Evolutionary conservation across 2,888 invertebrate genomes (phyloP), one percentile per base, ranked within the genome.

Genomic region (Epistrophe eligans): DNA sequence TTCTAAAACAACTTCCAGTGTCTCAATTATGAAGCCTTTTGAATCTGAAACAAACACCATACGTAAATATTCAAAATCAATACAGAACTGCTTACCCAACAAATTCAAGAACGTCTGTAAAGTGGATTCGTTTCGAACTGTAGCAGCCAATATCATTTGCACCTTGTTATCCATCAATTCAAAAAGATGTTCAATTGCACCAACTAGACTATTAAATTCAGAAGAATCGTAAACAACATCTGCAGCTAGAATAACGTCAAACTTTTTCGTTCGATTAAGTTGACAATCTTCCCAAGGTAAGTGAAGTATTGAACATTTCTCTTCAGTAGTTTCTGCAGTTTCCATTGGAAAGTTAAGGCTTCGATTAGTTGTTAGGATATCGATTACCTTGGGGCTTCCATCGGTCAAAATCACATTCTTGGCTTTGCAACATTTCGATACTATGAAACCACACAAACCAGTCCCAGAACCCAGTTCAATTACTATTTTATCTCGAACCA

Each of bases 391-490:
- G 0, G 92, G 90, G 90, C 97, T 97, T 89, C 95, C 96, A 91
- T 97, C 97, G 17, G 95, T 95, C 67, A 97, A 94, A 72, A 94
- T 93, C 60, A 96, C 93, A 64, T 93, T 92, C 72, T 93, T 92
- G 1, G 95, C 94, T 0, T 89, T 38, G 89, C 96, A 95, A 90
- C 95, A 95, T 76, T 94, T 94, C 38, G 94, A 93, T 48, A 95
- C 92, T 5, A 94, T 93, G 48, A 97, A 93, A 19, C 97, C 96
- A 48, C 96, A 94, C 72, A 97, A 93, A 0, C 97, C 97, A 19
- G 96, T 94, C 35, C 97, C 97, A 13, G 96, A 95, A 13, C 97
- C 97, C 6, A 97, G 93, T 93, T 97, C 97, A 7, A 97, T 89
- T 6, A 97, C 90, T 58, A 91, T 93, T 92, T 95, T 96, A 11